Conservation (phyloP, 1,140 invertebrate species). For the Akabosia matsudoensis region DNA sequence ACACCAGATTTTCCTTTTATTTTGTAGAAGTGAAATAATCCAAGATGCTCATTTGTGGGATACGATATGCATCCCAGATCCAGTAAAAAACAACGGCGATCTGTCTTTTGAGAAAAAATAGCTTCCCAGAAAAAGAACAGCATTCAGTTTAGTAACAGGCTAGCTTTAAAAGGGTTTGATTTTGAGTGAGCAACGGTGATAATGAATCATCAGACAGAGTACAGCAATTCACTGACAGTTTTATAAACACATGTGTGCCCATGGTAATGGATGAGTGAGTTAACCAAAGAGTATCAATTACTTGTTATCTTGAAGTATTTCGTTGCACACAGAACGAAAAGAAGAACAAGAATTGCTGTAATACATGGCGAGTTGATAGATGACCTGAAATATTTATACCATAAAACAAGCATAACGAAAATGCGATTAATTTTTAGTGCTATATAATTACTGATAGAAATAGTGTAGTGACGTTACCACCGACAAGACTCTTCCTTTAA, state of each 20-base stretch:
- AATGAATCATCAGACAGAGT: neutral
- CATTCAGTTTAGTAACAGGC: neutral
- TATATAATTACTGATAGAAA: too few relatives aligned
- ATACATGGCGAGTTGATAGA: too few relatives aligned
- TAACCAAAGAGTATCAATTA: neutral
- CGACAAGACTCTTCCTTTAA: too few relatives aligned
- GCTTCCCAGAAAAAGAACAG: neutral
- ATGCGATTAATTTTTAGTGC: too few relatives aligned
- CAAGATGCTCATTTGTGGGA: too few relatives aligned
- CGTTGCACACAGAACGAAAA: too few relatives aligned
- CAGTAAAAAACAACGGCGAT: neutral
- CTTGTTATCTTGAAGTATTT: neutral
- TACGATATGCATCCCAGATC: too few relatives aligned
- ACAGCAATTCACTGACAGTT: neutral
- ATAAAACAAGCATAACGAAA: too few relatives aligned
- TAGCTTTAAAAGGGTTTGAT: neutral
- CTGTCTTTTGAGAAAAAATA: neutral
- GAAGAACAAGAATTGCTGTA: too few relatives aligned
- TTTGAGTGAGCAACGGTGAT: neutral
- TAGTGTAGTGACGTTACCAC: too few relatives aligned
- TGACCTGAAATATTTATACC: constrained; percentile 24
- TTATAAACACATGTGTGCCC: constrained; percentile 1
- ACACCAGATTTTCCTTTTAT: neutral
- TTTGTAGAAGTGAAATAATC: too few relatives aligned
- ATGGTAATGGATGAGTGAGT: neutral